Conservation (phyloP, 2,797 vertebrate species). For the Liparis tanakae region DNA sequence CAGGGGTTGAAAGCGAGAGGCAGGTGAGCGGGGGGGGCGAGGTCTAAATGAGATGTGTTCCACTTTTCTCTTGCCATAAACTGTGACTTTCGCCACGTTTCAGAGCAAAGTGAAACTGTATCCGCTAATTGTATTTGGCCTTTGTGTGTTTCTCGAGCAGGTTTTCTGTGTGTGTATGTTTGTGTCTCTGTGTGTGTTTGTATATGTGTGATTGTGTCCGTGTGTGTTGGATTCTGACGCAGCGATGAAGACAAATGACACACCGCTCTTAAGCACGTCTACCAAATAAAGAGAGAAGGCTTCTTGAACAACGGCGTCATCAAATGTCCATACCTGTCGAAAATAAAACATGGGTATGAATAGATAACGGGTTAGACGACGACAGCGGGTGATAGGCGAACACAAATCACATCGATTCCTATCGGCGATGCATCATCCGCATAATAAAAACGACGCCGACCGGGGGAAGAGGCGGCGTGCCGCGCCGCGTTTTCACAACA, state of each 20-base stretch:
- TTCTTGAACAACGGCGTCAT: background rate
- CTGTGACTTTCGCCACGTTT: background rate
- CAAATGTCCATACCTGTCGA: conserved; percentile 4
- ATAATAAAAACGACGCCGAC: conserved; percentile 55
- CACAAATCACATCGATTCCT: conserved; percentile 57
- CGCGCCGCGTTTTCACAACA: conserved; percentile 27
- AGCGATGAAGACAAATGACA: conserved; percentile 6
- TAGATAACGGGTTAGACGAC: too few relatives aligned
- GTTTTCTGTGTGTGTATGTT: background rate
- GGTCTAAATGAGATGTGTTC: conserved; percentile 7
- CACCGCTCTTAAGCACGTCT: background rate
- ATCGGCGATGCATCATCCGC: conserved; percentile 16
- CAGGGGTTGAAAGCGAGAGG: conserved; percentile 17
- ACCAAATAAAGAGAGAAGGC: too few relatives aligned
- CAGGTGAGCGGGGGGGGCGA: conserved; percentile 8
- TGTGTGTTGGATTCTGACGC: background rate
- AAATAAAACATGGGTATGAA: conserved; percentile 30
- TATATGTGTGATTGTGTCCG: background rate
- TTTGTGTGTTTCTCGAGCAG: background rate
- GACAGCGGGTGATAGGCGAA: conserved; percentile 19
- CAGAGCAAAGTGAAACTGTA: background rate
- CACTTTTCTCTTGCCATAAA: background rate
- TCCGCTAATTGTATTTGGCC: too few relatives aligned
- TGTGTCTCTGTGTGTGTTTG: too few relatives aligned
- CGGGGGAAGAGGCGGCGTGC: conserved; percentile 18